Base-by-base conservation (phyloP, 1,140 invertebrate genomes). In the Hestina assimilis region DNA sequence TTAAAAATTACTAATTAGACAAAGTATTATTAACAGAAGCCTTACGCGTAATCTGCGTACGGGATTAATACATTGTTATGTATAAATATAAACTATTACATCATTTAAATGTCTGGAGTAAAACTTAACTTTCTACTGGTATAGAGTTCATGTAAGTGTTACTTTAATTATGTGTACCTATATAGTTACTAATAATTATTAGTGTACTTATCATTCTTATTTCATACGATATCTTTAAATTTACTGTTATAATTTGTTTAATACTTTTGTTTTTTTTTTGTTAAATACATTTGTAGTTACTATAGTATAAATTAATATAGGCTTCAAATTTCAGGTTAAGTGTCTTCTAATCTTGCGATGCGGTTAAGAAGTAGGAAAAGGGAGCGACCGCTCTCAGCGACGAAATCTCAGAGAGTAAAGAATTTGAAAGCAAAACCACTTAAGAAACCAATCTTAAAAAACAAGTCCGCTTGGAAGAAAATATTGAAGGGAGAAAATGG, bases 331-430 rank as follows among this genome's bases (percentile, higher is more conserved):
- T 1, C 66, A 84, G 81, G 75, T 75, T 74, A 66, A 77, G 66
- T 66, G 57, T 52, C 66, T 51, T 53, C 58, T 69, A 56, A 72
- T 69, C 69, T 72, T 87, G 83, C 78, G 55, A 87, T 87, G 83
- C 79, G 81, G 70, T 75, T 85, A 83, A 83, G 83, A 79, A 87
- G 80, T 73, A 75, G 82, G 52, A 83, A 83, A 56, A 87, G 82
- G 73, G 82, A 87, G 79, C 80, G 75, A 50, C 72, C 77, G 72
- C 83, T 87, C 83, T 80, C 82, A 68, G 65, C 68, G 58, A 81
- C 71, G 56, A 81, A 69, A 52, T 50, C 69, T 31, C 50, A 60
- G 33, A 75, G 64, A 50, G 60, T 71, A 6, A 68, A 71, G 2
- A 76, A 69, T 29, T 50, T 79, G 7, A 82, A 71, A 29, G 64